Conservation (phyloP, 2,888 invertebrate species). For the Crepidodera aurea region DNA sequence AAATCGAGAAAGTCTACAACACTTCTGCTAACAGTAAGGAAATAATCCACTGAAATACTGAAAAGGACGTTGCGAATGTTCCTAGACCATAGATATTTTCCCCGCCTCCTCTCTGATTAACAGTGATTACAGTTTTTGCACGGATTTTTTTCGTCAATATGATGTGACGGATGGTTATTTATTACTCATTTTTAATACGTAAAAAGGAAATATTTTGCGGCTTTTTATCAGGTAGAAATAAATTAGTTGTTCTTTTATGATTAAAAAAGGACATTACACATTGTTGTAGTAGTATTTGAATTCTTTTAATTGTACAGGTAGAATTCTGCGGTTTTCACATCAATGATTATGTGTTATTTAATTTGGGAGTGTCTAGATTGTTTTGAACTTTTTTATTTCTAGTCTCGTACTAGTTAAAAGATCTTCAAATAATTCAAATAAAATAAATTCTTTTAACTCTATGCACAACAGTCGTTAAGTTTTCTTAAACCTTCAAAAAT, state of each 20-base stretch:
- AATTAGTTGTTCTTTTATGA: not conserved
- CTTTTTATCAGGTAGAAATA: slow-evolving; percentile 6
- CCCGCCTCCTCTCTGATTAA: slow-evolving; percentile 24
- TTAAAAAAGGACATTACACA: not conserved
- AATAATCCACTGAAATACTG: slow-evolving; percentile 31
- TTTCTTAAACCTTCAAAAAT: too few relatives aligned
- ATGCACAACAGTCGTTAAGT: too few relatives aligned
- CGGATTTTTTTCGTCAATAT: slow-evolving; percentile 13
- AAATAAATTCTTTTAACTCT: too few relatives aligned
- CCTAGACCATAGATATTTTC: slow-evolving; percentile 7
- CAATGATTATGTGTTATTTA: not conserved
- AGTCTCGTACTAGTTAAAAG: too few relatives aligned
- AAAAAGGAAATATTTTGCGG: slow-evolving; percentile 11
- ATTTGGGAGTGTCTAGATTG: not conserved
- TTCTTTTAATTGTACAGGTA: slow-evolving; percentile 10
- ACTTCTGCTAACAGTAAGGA: slow-evolving; percentile 30
- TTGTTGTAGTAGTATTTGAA: not conserved
- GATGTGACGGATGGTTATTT: not conserved
- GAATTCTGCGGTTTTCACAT: not conserved
- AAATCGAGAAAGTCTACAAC: slow-evolving; percentile 35
- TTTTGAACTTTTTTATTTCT: too few relatives aligned
- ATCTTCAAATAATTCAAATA: too few relatives aligned
- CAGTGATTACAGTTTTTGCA: slow-evolving; percentile 18
- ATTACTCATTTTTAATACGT: slow-evolving; percentile 10
- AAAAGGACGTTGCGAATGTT: slow-evolving; percentile 28